A percentile compares a stretch with the other conserved stretches of the same genome.
Evolutionary conservation across 2,797 vertebrate species (phyloP).

Genomic region (Crenuchus spilurus): DNA sequence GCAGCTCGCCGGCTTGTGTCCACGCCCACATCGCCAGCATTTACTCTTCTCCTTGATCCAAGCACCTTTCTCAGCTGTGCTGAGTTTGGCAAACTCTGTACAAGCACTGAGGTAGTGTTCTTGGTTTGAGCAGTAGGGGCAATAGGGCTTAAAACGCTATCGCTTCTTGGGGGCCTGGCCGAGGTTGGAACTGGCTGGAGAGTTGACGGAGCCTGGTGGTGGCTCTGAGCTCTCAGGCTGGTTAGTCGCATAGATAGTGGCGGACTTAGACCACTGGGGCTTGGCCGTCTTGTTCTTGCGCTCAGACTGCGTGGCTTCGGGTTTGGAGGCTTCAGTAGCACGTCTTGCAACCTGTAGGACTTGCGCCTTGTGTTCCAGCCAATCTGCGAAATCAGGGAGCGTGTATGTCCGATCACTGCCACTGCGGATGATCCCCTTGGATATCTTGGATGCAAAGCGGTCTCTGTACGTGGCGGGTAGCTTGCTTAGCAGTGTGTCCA

Average conservation of each 20-base stretch:
- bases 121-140: slow-evolving; percentile 14
- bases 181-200: too few relatives aligned
- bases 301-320: background rate
- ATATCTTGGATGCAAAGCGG: background rate
- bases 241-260: too few relatives aligned
- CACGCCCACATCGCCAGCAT: slow-evolving; percentile 35
- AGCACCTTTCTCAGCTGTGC: background rate
- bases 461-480: slow-evolving; percentile 30
- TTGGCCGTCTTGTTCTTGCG: background rate
- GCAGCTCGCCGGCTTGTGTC: too few relatives aligned
- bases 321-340: background rate
- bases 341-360: background rate
- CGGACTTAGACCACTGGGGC: too few relatives aligned
- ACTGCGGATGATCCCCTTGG: slow-evolving; percentile 21
- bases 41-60: slow-evolving; percentile 30
- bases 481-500: slow-evolving; percentile 25
- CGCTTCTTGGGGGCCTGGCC: background rate
- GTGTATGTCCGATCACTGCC: too few relatives aligned
- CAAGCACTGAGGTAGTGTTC: slow-evolving; percentile 34
- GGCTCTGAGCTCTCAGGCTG: too few relatives aligned
- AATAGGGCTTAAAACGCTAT: slow-evolving; percentile 16
- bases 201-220: too few relatives aligned
- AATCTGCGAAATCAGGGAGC: background rate
- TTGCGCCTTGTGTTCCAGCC: slow-evolving; percentile 23
- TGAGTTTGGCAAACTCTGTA: slow-evolving; percentile 17